Base-by-base conservation (phyloP, 2,888 invertebrate genomes). In the Apodemia zela region DNA sequence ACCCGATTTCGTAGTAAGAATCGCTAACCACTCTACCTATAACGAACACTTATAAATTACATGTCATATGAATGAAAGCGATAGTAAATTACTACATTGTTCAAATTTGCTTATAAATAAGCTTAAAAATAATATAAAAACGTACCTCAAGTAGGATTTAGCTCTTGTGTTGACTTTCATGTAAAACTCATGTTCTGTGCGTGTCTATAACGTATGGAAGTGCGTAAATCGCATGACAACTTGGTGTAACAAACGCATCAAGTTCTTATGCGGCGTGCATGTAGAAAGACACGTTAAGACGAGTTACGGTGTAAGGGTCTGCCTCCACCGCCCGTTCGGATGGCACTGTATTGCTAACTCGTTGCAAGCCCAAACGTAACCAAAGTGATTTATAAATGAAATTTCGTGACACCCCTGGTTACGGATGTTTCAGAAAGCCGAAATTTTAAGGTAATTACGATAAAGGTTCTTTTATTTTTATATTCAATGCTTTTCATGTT, bases 301-400 rank as follows among this genome's bases (percentile, higher is more conserved):
- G 63, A 65, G 72, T 69, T 62, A 65, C 68, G 67, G 62, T 59
- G 63, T 62, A 60, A 61, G 61, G 61, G 21, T 59, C 63, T 63
- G 35, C 17, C 47, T 47, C 18, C 59, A 47, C n/a, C 63, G 63
- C 59, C 59, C 59, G 63, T 35, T 13, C 35, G 47, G 59, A 47
- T 59, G 45, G 49, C 57, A 63, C 63, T 63, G 63, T 21, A 45
- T 63, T 59, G 6, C 54, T 35, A 51, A n/a, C 35, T 29, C 63
- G 63, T 47, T 63, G 54, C 63, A 59, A 49, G 62, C 47, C 42
- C 7, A 51, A 74, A 71, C 25, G 72, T 76, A 77, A 80, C 79
- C 81, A 76, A 73, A 75, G 75, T 85, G 84, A 89, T 88, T 89
- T 87, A 85, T 85, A 79, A 73, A 73, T 73, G 68, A 72, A 74